phyloP scores from a whole-genome alignment of 2,797 vertebrate genomes.

The Poeciliopsis gracilis region DNA sequence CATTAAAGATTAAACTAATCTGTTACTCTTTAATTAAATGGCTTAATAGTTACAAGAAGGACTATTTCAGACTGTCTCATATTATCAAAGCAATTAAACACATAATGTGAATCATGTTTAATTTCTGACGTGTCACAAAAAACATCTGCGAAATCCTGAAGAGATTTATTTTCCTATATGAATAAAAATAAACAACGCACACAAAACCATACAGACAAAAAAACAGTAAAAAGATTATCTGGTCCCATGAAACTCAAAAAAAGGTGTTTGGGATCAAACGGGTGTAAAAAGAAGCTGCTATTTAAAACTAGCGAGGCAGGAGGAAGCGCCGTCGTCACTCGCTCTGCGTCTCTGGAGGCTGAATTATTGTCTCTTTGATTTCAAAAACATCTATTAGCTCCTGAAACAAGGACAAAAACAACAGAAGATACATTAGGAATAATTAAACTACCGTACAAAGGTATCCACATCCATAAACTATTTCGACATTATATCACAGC shows the following conservation, averaged over 20 bases:
- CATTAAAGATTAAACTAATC: not conserved
- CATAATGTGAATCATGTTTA: not conserved
- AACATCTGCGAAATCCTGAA: not conserved
- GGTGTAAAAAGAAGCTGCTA: not conserved
- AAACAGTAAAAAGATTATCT: not conserved
- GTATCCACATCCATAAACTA: not conserved
- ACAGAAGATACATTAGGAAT: not conserved
- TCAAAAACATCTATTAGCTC: constrained; percentile 77
- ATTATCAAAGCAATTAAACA: not conserved
- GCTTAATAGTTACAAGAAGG: not conserved
- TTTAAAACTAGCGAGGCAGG: constrained; percentile 24
- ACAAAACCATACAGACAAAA: not conserved
- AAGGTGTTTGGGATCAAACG: not conserved
- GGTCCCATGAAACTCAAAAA: not conserved
- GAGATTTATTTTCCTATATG: not conserved
- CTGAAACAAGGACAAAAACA: constrained; percentile 48
- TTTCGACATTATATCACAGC: not conserved
- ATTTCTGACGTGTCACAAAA: not conserved
- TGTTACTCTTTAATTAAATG: not conserved
- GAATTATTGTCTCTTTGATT: constrained; percentile 78
- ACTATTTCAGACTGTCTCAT: not conserved
- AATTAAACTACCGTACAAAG: not conserved
- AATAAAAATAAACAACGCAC: not conserved
- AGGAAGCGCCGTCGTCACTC: constrained; percentile 46
- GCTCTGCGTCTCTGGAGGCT: constrained; percentile 24